A percentile compares a stretch with the other conserved stretches of the same genome.
These are phyloP conservation scores for Monopterus albus DNA, from an alignment of 2,113 vertebrate genomes.

Conservation along the genomic window DNA sequence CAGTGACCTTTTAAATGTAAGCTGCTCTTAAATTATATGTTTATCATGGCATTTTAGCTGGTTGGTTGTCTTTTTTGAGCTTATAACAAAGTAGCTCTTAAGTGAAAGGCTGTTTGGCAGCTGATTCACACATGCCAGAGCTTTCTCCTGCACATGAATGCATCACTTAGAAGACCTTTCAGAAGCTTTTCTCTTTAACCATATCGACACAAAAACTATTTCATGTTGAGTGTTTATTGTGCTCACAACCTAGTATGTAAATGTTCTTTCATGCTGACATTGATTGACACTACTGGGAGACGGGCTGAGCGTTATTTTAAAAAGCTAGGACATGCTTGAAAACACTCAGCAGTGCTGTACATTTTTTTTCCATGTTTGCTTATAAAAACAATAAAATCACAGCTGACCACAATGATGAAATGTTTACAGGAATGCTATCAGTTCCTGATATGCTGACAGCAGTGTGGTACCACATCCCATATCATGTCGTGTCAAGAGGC, in stretches of 20 bases:
- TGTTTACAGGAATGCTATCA: constrained; percentile 50
- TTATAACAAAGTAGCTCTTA: neutral
- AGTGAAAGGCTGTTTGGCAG: constrained; percentile 2
- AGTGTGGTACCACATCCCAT: constrained; percentile 60
- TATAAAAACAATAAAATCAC: constrained; percentile 1
- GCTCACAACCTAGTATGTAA: neutral
- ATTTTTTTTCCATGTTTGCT: too few species aligned
- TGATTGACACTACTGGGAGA: neutral
- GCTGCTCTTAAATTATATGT: neutral
- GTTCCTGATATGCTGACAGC: constrained; percentile 70
- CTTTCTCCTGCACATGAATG: constrained; percentile 4
- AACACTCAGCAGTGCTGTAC: neutral
- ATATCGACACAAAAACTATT: neutral
- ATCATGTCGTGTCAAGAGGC: constrained; percentile 60
- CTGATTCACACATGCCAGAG: neutral
- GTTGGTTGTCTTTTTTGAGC: neutral
- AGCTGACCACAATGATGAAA: constrained; percentile 14
- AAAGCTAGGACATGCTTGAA: too few species aligned
- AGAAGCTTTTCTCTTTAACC: neutral
- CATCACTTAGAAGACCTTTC: constrained; percentile 1
- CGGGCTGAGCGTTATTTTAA: too few species aligned
- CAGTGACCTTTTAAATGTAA: neutral
- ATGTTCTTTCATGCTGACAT: neutral
- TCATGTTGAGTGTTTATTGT: neutral
- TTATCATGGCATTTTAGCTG: neutral